Percentiles rank a stretch among this genome's conserved stretches.
phyloP scores from a whole-genome alignment of 2,113 vertebrate genomes.

The Jacana jacana region DNA sequence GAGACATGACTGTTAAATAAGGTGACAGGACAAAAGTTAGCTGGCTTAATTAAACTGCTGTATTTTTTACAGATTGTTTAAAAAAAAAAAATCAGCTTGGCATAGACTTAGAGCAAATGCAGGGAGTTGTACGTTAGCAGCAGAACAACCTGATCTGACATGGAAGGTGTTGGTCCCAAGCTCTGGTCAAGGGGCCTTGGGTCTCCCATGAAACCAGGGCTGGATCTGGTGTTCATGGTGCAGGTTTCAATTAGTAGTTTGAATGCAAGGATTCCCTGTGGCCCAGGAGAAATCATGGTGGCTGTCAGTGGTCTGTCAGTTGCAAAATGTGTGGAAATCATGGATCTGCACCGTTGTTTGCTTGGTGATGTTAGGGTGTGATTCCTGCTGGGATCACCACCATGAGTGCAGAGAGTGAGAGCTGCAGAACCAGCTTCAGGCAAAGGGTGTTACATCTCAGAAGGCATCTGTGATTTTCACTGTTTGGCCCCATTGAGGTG shows the following conservation, averaged over 20 bases:
- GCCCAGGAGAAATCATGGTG: neutral
- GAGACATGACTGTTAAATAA: neutral
- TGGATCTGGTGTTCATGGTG: neutral
- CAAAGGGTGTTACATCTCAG: neutral
- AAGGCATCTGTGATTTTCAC: neutral
- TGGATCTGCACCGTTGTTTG: accelerated
- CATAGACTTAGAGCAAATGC: neutral
- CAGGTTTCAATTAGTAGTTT: neutral
- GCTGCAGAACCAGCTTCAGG: neutral
- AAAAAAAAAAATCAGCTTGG: neutral
- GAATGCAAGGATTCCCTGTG: neutral
- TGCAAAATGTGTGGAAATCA: neutral
- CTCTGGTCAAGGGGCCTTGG: neutral
- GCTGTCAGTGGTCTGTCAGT: neutral
- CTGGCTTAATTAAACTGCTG: neutral
- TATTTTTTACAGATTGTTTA: neutral
- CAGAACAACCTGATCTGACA: neutral
- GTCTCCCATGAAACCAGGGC: neutral
- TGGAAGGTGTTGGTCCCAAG: neutral
- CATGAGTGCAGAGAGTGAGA: neutral
- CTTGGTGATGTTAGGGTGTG: neutral
- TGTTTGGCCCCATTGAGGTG: neutral
- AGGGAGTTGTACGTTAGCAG: neutral
- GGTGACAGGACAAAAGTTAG: neutral
- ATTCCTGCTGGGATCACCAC: neutral